Evolutionary conservation across 2,797 vertebrate genomes (phyloP).

Genomic region (Phoeniculus purpureus): DNA sequence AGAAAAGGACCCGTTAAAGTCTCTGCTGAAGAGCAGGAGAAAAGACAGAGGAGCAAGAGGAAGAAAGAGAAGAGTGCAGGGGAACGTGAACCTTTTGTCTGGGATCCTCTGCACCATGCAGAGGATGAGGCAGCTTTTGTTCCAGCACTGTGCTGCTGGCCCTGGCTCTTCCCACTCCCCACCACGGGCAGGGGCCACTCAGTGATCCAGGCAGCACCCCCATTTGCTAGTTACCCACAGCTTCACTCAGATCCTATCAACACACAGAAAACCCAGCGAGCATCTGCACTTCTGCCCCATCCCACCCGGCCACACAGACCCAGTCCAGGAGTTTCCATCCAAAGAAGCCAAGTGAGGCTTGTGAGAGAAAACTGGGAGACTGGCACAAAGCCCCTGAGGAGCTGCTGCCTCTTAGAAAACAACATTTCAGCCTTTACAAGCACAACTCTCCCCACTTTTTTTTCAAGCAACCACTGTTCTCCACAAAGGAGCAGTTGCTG

Average conservation of each 20-base stretch:
- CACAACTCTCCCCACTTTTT: neutral
- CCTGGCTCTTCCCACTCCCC: neutral
- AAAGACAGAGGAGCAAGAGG: neutral
- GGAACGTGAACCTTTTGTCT: neutral
- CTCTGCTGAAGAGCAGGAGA: neutral
- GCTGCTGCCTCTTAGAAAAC: neutral
- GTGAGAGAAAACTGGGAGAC: fast-evolving
- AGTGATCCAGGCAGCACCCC: fast-evolving
- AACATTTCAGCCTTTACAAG: neutral
- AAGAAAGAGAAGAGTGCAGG: neutral
- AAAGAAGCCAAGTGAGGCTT: fast-evolving
- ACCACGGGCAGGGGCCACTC: neutral
- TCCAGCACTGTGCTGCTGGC: neutral
- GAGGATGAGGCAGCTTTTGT: neutral
- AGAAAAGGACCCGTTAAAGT: neutral
- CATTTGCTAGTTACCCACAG: fast-evolving
- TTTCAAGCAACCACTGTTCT: neutral
- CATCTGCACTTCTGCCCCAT: fast-evolving
- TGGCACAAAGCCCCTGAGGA: fast-evolving
- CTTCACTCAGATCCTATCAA: fast-evolving
- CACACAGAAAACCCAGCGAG: fast-evolving
- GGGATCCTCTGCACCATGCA: neutral
- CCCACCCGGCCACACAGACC: neutral
- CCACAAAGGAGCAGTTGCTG: neutral
- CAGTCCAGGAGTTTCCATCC: too few species aligned